These are phyloP conservation scores for Eulimnadia texana DNA, from an alignment of 1,140 invertebrate species.

Conservation along the genomic window DNA sequence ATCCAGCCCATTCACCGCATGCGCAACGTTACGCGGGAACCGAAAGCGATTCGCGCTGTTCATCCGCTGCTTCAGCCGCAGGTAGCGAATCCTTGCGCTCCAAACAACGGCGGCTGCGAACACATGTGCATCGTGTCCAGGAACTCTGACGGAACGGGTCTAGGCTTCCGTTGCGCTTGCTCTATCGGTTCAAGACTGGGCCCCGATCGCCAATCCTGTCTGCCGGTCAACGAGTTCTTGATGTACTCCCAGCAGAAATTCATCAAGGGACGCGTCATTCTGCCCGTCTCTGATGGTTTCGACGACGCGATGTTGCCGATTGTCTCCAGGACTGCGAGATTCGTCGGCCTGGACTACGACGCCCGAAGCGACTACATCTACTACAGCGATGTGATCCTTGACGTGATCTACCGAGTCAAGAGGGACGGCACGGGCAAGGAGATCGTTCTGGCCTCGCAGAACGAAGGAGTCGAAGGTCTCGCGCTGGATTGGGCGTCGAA, in stretches of 20 bases:
- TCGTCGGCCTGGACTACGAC: conserved; percentile 95
- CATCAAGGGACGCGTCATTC: conserved; percentile 83
- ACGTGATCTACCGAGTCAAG: conserved; percentile 85
- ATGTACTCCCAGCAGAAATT: conserved; percentile 95
- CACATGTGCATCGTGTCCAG: conserved; percentile 91
- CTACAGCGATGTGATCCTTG: conserved; percentile 91
- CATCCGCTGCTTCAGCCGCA: conserved; percentile 59
- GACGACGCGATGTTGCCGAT: conserved; percentile 85
- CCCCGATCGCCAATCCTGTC: conserved; percentile 43
- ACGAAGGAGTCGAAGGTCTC: conserved; percentile 92
- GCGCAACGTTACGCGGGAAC: conserved; percentile 54
- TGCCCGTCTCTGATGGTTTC: conserved; percentile 77
- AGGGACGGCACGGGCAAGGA: conserved; percentile 73
- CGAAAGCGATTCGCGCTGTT: conserved; percentile 66
- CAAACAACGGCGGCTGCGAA: conserved; percentile 78
- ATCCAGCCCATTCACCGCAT: conserved; percentile 67
- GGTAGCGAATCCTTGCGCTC: conserved; percentile 74
- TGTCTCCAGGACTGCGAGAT: conserved; percentile 75
- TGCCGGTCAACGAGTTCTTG: conserved; percentile 73
- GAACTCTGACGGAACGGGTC: conserved; percentile 48
- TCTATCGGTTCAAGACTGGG: conserved; percentile 71
- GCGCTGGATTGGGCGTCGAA: conserved; percentile 95
- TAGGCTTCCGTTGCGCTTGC: conserved; percentile 88
- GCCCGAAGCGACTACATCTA: conserved; percentile 82
- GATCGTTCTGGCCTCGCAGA: conserved; percentile 87